Conservation (phyloP, 2,888 invertebrate genomes). For the Trisateles emortualis region DNA sequence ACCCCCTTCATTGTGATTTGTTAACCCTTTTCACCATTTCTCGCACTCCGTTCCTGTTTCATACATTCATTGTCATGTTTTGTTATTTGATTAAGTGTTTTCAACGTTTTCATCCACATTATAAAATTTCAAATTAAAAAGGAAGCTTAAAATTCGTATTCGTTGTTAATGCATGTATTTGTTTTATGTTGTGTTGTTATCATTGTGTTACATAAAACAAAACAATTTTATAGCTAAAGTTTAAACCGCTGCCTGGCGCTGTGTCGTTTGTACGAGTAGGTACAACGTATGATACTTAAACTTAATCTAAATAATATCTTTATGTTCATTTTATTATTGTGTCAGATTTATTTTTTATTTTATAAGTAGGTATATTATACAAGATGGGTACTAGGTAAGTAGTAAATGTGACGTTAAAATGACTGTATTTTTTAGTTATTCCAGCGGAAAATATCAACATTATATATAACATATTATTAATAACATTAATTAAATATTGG, state of each 20-base stretch:
- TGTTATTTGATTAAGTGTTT: constrained; percentile 31
- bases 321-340: not conserved
- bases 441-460: not conserved
- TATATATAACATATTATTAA: not conserved
- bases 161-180: constrained; percentile 47
- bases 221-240: constrained; percentile 5
- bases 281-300: too few relatives aligned
- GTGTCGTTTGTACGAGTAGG: too few relatives aligned
- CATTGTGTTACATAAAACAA: constrained; percentile 39
- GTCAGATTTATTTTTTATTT: not conserved
- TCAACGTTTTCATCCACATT: constrained; percentile 26
- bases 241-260: not conserved
- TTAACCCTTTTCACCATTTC: constrained; percentile 37
- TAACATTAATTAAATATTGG: not conserved
- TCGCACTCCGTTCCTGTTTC: constrained; percentile 24
- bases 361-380: not conserved
- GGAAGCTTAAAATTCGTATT: constrained; percentile 21
- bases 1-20: constrained; percentile 41
- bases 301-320: not conserved
- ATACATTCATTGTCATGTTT: constrained; percentile 36
- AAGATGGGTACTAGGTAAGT: constrained; percentile 2
- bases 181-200: constrained; percentile 52
- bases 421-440: not conserved
- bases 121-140: constrained; percentile 37
- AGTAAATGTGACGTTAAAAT: not conserved